phyloP scores from a whole-genome alignment of 1,140 invertebrate genomes.

The Globodera ellingtonae region DNA sequence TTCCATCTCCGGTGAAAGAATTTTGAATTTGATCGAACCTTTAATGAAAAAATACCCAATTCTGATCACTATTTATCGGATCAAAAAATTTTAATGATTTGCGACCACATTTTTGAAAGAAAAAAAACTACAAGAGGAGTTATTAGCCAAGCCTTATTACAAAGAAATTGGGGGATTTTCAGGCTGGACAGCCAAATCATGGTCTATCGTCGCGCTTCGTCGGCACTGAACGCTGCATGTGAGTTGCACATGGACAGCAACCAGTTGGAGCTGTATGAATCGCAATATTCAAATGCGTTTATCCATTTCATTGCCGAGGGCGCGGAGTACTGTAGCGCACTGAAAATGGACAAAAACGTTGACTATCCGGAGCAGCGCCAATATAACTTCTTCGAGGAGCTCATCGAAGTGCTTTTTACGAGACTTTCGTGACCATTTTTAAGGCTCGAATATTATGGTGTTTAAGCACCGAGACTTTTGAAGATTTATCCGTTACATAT shows the following conservation, averaged over 20 bases:
- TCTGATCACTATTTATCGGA: too few species aligned
- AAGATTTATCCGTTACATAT: too few species aligned
- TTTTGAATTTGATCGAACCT: too few species aligned
- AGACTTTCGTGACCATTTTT: too few species aligned
- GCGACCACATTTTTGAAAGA: not conserved
- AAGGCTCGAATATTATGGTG: too few species aligned
- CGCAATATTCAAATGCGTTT: constrained; percentile 11
- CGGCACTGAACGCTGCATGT: not conserved
- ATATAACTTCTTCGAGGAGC: not conserved
- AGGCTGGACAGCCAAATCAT: not conserved
- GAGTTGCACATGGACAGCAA: not conserved
- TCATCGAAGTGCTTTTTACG: not conserved
- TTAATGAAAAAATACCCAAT: too few species aligned
- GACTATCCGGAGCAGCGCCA: not conserved
- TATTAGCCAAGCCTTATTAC: not conserved
- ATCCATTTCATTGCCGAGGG: not conserved
- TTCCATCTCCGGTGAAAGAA: too few species aligned
- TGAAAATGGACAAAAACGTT: not conserved
- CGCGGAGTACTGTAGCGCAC: not conserved
- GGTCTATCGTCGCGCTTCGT: not conserved
- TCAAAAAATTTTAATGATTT: too few species aligned
- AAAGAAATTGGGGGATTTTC: not conserved
- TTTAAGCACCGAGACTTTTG: too few species aligned
- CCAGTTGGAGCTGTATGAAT: not conserved
- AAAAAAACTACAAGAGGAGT: too few species aligned